phyloP scores from a whole-genome alignment of 1,140 invertebrate genomes.

The Prorops nasuta region DNA sequence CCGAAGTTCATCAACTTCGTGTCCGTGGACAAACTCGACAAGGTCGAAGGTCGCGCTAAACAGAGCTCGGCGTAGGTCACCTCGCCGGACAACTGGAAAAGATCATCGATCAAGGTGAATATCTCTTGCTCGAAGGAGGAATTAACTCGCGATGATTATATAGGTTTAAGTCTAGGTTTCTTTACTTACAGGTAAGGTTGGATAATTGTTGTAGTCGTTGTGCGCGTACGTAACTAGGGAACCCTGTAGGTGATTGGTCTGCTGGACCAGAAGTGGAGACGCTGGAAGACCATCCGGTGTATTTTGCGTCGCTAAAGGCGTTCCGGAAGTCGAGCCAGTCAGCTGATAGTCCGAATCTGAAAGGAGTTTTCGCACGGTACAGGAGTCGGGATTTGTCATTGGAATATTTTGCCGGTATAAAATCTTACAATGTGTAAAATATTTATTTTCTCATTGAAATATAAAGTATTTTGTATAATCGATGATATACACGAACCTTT shows the following conservation, averaged over 20 bases:
- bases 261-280: constrained; percentile 42
- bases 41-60: constrained; percentile 58
- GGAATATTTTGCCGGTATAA: too few species aligned
- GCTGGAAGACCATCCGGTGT: constrained; percentile 50
- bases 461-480: too few species aligned
- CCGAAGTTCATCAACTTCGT: constrained; percentile 47
- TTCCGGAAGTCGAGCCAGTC: constrained; percentile 60
- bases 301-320: constrained; percentile 52
- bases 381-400: too few species aligned
- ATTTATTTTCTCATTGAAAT: too few species aligned
- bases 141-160: constrained; percentile 8
- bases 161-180: constrained; percentile 1
- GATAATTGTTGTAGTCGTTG: constrained; percentile 53
- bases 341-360: constrained; percentile 69
- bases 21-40: constrained; percentile 50
- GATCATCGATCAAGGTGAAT: not conserved
- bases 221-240: constrained; percentile 41
- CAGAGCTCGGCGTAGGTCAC: constrained; percentile 73
- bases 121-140: constrained; percentile 20
- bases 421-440: too few species aligned
- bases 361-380: too few species aligned
- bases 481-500: too few species aligned
- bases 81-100: constrained; percentile 59
- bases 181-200: constrained; percentile 50
- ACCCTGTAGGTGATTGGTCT: constrained; percentile 46